phyloP scores from a whole-genome alignment of 2,797 vertebrate genomes.

The Microchirus variegatus region DNA sequence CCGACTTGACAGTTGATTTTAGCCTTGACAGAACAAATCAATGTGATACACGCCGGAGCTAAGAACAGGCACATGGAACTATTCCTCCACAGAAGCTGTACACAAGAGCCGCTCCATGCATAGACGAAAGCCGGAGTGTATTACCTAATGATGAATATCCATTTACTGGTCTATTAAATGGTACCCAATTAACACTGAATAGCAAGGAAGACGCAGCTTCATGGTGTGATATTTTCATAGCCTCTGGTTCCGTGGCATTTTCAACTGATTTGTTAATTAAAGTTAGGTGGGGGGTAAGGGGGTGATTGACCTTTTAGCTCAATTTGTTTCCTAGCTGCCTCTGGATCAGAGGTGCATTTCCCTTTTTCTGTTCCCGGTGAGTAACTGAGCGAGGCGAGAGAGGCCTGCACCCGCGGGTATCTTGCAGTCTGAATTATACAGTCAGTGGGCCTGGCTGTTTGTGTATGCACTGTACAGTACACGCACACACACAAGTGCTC shows the following conservation, averaged over 20 bases:
- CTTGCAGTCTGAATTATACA: constrained; percentile 53
- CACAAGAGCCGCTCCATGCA: constrained; percentile 1
- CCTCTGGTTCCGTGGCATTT: constrained; percentile 70
- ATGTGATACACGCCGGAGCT: neutral
- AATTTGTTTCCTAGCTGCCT: constrained; percentile 65
- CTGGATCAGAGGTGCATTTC: constrained; percentile 50
- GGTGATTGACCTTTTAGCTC: constrained; percentile 74
- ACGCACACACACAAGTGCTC: constrained; percentile 35
- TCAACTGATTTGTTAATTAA: constrained; percentile 75
- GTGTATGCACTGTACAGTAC: constrained; percentile 33
- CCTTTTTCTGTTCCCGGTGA: constrained; percentile 44
- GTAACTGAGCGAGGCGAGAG: constrained; percentile 54
- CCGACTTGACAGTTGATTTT: neutral
- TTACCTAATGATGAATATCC: constrained; percentile 52
- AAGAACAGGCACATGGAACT: neutral
- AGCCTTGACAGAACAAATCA: neutral
- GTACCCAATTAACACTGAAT: constrained; percentile 53
- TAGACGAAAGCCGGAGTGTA: constrained; percentile 22
- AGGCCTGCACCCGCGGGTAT: constrained; percentile 48
- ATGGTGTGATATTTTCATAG: constrained; percentile 67
- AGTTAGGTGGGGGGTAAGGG: constrained; percentile 35
- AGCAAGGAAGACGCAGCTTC: constrained; percentile 39
- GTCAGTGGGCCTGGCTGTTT: constrained; percentile 44
- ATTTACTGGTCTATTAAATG: constrained; percentile 50
- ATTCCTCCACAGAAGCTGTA: neutral